A percentile compares a stretch with the other conserved stretches of the same genome.
These are phyloP conservation scores for Melanotaenia nigrans DNA, from an alignment of 2,797 vertebrate genomes.

Conservation along the genomic window DNA sequence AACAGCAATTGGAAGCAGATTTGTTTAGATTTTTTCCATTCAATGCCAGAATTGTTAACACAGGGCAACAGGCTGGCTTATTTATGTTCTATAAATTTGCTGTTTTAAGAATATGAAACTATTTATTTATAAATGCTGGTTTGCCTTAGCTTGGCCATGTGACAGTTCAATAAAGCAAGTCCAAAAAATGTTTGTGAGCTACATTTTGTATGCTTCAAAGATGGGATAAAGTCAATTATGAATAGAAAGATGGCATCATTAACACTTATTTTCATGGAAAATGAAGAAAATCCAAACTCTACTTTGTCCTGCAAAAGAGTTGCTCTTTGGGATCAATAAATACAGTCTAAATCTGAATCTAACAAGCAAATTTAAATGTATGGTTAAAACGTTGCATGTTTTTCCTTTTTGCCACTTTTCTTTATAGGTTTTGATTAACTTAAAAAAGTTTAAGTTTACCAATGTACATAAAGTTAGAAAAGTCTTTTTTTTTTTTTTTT, in stretches of 20 bases:
- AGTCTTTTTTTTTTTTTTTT: too few relatives aligned
- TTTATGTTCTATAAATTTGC: slow-evolving; percentile 4
- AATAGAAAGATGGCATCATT: background rate
- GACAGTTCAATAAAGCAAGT: background rate
- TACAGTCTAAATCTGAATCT: too few relatives aligned
- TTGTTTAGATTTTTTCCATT: slow-evolving; percentile 4
- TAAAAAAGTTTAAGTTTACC: too few relatives aligned
- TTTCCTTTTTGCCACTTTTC: too few relatives aligned
- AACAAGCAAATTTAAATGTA: too few relatives aligned
- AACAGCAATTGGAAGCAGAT: slow-evolving; percentile 5
- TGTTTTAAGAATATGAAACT: slow-evolving; percentile 5
- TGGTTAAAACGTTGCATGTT: too few relatives aligned
- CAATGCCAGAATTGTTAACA: slow-evolving; percentile 4
- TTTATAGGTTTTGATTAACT: too few relatives aligned
- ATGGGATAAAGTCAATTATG: background rate
- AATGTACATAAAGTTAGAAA: too few relatives aligned
- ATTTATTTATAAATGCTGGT: slow-evolving; percentile 13
- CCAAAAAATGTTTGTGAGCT: background rate
- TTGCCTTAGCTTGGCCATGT: background rate
- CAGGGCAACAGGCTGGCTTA: background rate
- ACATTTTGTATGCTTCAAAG: background rate
- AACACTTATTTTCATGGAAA: too few relatives aligned
- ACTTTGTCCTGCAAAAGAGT: too few relatives aligned
- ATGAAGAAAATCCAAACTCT: too few relatives aligned
- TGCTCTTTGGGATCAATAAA: too few relatives aligned